phyloP scores from a whole-genome alignment of 2,797 vertebrate species.

The Semotilus atromaculatus region DNA sequence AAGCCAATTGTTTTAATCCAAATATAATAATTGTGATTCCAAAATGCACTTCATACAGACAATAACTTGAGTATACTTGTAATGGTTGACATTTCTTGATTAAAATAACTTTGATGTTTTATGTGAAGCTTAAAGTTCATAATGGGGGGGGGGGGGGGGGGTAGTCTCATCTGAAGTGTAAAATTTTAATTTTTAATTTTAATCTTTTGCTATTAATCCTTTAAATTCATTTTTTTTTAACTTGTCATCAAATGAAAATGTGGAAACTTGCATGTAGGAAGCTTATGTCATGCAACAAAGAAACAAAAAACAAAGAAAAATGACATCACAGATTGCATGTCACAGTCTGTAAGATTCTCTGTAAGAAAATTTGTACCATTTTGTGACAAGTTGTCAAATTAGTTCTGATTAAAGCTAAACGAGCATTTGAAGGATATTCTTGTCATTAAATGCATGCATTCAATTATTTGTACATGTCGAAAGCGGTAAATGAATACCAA shows the following conservation, averaged over 20 bases:
- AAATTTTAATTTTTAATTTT: no score
- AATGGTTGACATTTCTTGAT: no score
- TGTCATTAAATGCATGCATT: background rate
- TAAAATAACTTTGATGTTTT: background rate
- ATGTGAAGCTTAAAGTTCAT: no score
- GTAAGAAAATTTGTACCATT: background rate
- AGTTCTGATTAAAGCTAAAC: background rate
- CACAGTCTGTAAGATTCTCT: background rate
- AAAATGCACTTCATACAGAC: background rate
- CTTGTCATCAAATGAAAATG: background rate
- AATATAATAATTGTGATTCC: background rate
- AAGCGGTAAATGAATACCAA: background rate
- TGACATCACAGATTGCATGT: background rate
- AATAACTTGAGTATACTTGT: background rate
- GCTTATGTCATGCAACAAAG: background rate
- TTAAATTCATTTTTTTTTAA: no score
- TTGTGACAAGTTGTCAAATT: background rate
- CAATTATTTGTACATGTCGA: background rate
- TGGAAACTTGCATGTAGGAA: no score
- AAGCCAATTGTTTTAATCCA: background rate
- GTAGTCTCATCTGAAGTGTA: no score
- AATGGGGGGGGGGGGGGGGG: no score
- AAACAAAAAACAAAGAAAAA: background rate
- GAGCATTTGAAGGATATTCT: background rate
- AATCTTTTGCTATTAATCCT: no score